phyloP scores from a whole-genome alignment of 35 echinoderm and acorn worm species.

The Chiridota heheva region DNA sequence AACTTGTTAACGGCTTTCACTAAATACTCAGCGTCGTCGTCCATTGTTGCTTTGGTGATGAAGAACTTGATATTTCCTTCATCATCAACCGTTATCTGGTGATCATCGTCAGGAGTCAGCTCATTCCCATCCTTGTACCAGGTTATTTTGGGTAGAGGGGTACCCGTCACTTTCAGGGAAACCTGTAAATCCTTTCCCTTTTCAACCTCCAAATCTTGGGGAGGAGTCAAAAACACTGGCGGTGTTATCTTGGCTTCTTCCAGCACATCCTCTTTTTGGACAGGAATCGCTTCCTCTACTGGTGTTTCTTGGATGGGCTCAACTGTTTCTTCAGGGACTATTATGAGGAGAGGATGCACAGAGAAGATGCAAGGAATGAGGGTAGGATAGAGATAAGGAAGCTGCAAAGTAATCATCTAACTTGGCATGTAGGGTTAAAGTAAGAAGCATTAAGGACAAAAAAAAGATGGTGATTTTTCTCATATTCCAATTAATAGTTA shows the following conservation, averaged over 20 bases:
- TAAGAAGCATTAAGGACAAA: too few relatives aligned
- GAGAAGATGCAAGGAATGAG: slow-evolving; percentile 4
- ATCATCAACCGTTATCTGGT: slow-evolving; percentile 64
- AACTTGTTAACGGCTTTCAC: slow-evolving; percentile 87
- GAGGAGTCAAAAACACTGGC: slow-evolving; percentile 62
- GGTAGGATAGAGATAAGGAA: background rate
- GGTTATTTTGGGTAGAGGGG: slow-evolving; percentile 66
- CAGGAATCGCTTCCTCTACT: slow-evolving; percentile 36
- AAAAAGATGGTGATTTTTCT: too few relatives aligned
- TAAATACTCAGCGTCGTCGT: slow-evolving; percentile 96
- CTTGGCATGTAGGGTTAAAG: too few relatives aligned
- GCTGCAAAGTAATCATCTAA: too few relatives aligned
- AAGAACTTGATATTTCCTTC: slow-evolving; percentile 80
- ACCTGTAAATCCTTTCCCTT: slow-evolving; percentile 65
- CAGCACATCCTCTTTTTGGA: slow-evolving; percentile 41
- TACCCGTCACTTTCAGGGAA: slow-evolving; percentile 64
- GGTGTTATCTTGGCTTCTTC: slow-evolving; percentile 61
- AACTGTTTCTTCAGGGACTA: slow-evolving; percentile 26
- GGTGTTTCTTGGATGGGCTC: slow-evolving; percentile 57
- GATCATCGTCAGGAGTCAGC: slow-evolving; percentile 57
- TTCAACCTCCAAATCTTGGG: slow-evolving; percentile 69
- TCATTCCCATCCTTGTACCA: slow-evolving; percentile 93
- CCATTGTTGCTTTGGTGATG: slow-evolving; percentile 72
- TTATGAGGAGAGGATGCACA: background rate
- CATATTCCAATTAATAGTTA: too few relatives aligned